Evolutionary conservation across 2,888 invertebrate species (phyloP), one percentile per base, ranked within the genome.

Genomic region (Rambutsinella grinnellia): DNA sequence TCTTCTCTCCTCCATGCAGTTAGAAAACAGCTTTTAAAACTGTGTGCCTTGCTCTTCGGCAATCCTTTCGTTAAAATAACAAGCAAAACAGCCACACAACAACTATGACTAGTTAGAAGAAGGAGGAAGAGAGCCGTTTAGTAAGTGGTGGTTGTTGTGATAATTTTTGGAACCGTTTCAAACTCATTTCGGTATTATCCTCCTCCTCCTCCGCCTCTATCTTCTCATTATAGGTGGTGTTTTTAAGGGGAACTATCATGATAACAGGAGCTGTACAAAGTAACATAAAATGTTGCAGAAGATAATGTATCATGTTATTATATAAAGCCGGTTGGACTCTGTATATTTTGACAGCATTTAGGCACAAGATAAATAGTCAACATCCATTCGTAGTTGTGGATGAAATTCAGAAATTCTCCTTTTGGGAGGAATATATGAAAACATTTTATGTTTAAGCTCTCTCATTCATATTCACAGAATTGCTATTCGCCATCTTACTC

Each of bases 121-220:
- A 44, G 66, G 27, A 61, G 24, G 54, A 57, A 26, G 57, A 57
- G 24, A 24, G 57, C 17, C 26, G 47, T 15, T 65, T 49, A n/a
- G 36, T 36, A 36, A 36, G 36, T 36, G 36, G 36, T 36, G 36
- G 36, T 46, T 46, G 62, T 24, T 53, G 54, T 23, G 36, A 51
- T 23, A 19, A 19, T 54, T 23, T 69, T 72, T 72, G 72, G 72
- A 72, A 72, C 65, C 26, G 72, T 49, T 72, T 72, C 72, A 72
- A 72, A 63, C 72, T 63, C 62, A 62, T 61, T 60, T 61, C 27
- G 24, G 27, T 56, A 23, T 13, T 60, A 47, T 15, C 23, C 28
- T 44, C 44, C 53, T 23, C 28, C 60, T 70, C 61, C 62, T 49
- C 63, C 47, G 36, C 13, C 5, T 36, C 5, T 13, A 36, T 36